Evolutionary conservation across 2,888 invertebrate species (phyloP), one percentile per base, ranked within the genome.

Genomic region (Sclerodermus sp.): DNA sequence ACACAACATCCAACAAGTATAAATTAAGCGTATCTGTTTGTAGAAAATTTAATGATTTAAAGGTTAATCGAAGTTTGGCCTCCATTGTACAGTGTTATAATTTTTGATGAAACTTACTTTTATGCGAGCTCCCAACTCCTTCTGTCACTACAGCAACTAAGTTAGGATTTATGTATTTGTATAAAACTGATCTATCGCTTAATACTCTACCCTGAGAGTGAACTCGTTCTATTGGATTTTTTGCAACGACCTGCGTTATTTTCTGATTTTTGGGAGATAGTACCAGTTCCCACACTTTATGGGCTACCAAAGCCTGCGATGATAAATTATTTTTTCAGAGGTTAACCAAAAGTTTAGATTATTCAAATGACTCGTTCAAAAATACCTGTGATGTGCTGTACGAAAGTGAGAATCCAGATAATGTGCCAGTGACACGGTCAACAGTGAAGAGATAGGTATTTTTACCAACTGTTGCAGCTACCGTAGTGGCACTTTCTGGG

Each of bases 121-220:
- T 92, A 64, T 91, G 88, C 45, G 86, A 75, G 8, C 83, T 83
- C 70, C 93, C 91, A 13, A 85, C 83, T 29, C 88, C 88, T 71
- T 91, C 85, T 0, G 93, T 90, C 18, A 91, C 84, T 55, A 96
- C 83, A 12, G 93, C 92, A 55, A 96, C 87, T 59, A 99, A 82
- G 81, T 99, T 99, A 23, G 99, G 99, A 83, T 99, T 99, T 63
- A 93, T 85, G 79, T 99, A 98, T 80, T 99, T 99, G 82, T 99
- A 99, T 32, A 98, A 85, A 46, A 99, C 99, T 65, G 93, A 93
- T 56, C 99, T 85, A 82, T 99, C 98, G 31, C 91, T 90, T 60
- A 98, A 82, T 43, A 97, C 97, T 60, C 95, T 85, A 17, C 98
- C 99, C 74, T 96, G 94, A 0, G 96, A 96, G 79, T 97, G 96